Evolutionary conservation across 1,140 invertebrate species (phyloP).

Genomic region (Argopecten irradians): DNA sequence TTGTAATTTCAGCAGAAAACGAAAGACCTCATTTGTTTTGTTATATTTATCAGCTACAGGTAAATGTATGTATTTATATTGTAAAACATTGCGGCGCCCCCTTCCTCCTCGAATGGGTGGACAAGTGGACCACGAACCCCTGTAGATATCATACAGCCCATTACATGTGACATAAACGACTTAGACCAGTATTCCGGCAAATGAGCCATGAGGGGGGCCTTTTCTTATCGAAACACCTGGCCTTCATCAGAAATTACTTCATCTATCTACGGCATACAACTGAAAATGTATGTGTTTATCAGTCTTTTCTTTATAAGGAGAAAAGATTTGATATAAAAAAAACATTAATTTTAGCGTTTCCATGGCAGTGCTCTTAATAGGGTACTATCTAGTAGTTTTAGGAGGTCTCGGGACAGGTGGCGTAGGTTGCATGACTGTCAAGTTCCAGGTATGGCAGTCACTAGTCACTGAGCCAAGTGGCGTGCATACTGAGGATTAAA

Average conservation of each 20-base stretch:
- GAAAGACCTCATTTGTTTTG: not conserved
- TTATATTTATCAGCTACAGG: not conserved
- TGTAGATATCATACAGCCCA: not conserved
- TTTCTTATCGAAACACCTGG: not conserved
- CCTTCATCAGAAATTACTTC: not conserved
- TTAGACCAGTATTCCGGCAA: not conserved
- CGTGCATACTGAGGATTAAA: conserved; percentile 14
- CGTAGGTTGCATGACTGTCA: conserved; percentile 4
- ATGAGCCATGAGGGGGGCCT: not conserved
- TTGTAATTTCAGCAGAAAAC: not conserved
- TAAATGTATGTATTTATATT: not conserved
- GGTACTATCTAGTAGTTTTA: not conserved
- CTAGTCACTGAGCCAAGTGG: not conserved
- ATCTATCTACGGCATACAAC: not conserved
- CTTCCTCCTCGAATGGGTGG: not conserved
- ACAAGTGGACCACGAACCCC: not conserved
- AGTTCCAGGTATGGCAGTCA: not conserved
- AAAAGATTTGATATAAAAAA: not conserved
- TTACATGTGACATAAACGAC: not conserved
- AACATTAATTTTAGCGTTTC: not conserved
- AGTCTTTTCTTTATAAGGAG: not conserved
- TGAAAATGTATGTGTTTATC: not conserved
- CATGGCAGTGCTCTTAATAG: not conserved
- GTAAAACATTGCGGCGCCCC: not conserved
- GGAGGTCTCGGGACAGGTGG: not conserved